Percentiles rank a stretch among this genome's conserved stretches.
Conservation (phyloP, 2,888 invertebrate species). For the Conus canariensis region DNA sequence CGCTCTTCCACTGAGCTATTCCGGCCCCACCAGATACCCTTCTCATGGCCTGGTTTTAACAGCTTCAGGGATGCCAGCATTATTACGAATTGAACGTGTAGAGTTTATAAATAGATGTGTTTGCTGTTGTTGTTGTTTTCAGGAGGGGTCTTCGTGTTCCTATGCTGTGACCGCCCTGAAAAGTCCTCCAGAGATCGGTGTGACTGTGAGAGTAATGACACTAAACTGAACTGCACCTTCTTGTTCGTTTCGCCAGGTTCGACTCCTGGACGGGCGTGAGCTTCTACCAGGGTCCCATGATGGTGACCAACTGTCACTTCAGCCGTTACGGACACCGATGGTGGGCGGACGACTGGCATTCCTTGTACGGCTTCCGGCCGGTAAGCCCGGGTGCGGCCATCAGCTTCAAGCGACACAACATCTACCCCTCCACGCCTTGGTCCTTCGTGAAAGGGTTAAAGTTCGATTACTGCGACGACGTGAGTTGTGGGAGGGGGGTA, state of each 20-base stretch:
- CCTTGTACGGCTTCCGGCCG: constrained; percentile 10
- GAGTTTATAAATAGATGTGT: no score
- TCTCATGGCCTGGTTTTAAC: no score
- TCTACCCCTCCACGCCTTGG: constrained; percentile 39
- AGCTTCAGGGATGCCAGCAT: no score
- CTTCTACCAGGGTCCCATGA: constrained; percentile 48
- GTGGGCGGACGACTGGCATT: constrained; percentile 18
- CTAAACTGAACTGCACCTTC: not conserved
- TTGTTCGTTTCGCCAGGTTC: constrained; percentile 14
- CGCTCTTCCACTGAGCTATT: no score
- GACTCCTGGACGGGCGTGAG: constrained; percentile 38
- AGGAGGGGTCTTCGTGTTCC: not conserved
- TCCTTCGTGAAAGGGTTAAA: constrained; percentile 35
- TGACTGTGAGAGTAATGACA: no score
- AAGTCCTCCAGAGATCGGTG: no score
- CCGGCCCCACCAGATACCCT: no score
- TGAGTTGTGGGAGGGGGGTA: constrained; percentile 7
- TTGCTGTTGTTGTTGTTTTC: no score
- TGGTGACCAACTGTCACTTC: constrained; percentile 47
- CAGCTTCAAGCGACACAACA: constrained; percentile 42
- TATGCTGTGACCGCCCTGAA: no score
- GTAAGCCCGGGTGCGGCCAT: constrained; percentile 39
- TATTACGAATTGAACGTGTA: no score
- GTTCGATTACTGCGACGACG: constrained; percentile 49
- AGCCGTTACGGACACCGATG: constrained; percentile 32